phyloP scores from a whole-genome alignment of 2,888 invertebrate species.

The Falcaria lacertinaria region DNA sequence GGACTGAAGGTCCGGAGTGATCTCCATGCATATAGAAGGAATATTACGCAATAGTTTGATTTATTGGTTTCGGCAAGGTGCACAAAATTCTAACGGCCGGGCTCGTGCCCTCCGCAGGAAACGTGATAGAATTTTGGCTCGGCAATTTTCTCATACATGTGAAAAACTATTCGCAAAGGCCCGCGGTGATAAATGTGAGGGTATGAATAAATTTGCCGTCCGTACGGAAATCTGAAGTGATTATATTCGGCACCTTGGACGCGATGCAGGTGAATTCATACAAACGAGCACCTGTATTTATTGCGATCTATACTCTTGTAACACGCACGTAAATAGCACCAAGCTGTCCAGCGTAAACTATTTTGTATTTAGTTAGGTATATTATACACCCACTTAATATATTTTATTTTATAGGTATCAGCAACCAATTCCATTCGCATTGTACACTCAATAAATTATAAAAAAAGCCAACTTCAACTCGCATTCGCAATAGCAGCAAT shows the following conservation, averaged over 20 bases:
- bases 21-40: slow-evolving; percentile 70
- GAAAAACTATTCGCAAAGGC: slow-evolving; percentile 65
- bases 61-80: slow-evolving; percentile 76
- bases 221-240: slow-evolving; percentile 63
- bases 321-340: slow-evolving; percentile 13
- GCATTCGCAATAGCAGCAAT: slow-evolving; percentile 35
- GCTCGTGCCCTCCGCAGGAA: slow-evolving; percentile 40
- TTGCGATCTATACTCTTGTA: slow-evolving; percentile 15
- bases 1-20: slow-evolving; percentile 44
- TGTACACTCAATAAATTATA: slow-evolving; percentile 14
- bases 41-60: slow-evolving; percentile 76
- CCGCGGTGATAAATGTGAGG: slow-evolving; percentile 69
- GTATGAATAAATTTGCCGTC: slow-evolving; percentile 73
- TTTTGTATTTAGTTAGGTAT: no score
- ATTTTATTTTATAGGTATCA: no score
- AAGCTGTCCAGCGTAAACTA: no score
- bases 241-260: slow-evolving; percentile 60
- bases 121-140: slow-evolving; percentile 67
- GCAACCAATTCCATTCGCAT: no score
- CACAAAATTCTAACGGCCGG: slow-evolving; percentile 61
- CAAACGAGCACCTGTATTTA: slow-evolving; percentile 29
- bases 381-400: no score
- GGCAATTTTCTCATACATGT: slow-evolving; percentile 67
- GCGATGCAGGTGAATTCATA: slow-evolving; percentile 45
- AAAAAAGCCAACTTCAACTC: no score